A percentile compares a stretch with the other conserved stretches of the same genome.
Evolutionary conservation across 2,113 vertebrate species (phyloP).

Genomic region (Eretmochelys imbricata): DNA sequence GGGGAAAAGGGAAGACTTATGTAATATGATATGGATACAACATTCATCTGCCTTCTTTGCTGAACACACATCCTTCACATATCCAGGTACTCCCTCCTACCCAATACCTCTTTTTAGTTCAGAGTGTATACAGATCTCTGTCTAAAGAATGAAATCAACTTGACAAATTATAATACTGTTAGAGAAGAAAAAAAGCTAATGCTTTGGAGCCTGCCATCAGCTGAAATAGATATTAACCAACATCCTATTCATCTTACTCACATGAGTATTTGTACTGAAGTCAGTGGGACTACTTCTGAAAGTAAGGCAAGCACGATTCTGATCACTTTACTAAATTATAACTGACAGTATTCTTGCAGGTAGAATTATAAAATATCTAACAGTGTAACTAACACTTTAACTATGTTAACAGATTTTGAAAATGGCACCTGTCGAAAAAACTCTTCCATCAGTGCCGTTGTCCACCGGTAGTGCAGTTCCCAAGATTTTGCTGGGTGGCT

Average conservation of each 20-base stretch:
- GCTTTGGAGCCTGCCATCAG: conserved; percentile 36
- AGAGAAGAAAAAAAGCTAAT: not conserved
- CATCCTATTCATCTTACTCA: conserved; percentile 22
- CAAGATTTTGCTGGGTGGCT: conserved; percentile 96
- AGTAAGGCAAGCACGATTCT: conserved; percentile 19
- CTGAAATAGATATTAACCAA: conserved; percentile 46
- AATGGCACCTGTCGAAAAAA: conserved; percentile 93
- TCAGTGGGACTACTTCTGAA: conserved; percentile 1
- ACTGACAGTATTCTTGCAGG: not conserved
- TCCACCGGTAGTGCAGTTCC: conserved; percentile 93
- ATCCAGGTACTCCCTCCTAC: conserved; percentile 22
- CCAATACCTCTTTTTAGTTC: conserved; percentile 22
- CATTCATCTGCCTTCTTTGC: not conserved
- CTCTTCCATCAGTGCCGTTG: conserved; percentile 93
- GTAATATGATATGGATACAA: conserved; percentile 11
- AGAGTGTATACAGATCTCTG: conserved; percentile 52
- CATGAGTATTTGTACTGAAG: conserved; percentile 35
- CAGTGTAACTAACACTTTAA: not conserved
- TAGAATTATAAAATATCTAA: not conserved
- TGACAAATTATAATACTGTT: conserved; percentile 60
- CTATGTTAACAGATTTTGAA: conserved; percentile 53
- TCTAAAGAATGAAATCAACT: conserved; percentile 60
- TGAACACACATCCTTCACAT: conserved; percentile 14
- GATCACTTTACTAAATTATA: conserved; percentile 37
- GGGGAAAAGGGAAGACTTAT: not conserved